These are phyloP conservation scores for Orientallactaga sibirica DNA, from an alignment of 2,797 vertebrate genomes.

Conservation along the genomic window DNA sequence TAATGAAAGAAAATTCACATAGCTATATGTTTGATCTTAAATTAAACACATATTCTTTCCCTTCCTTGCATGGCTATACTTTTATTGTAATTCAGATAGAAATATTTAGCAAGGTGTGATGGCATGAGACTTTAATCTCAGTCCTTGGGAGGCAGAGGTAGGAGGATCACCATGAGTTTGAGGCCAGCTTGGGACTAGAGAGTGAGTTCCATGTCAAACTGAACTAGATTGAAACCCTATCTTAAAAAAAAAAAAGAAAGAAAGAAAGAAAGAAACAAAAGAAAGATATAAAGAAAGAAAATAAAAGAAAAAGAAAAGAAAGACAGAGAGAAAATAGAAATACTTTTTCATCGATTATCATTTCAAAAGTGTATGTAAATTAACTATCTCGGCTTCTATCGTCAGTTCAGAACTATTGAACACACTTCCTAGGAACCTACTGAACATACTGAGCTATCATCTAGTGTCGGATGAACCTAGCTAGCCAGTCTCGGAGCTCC, in stretches of 20 bases:
- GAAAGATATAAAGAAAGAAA: no score
- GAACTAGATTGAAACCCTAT: no score
- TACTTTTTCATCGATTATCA: not conserved
- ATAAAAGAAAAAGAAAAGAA: no score
- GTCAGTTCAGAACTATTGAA: not conserved
- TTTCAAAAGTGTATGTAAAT: not conserved
- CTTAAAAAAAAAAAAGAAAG: no score
- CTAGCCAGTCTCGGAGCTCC: no score
- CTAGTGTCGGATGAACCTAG: not conserved
- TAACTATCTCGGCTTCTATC: not conserved
- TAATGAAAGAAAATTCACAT: not conserved
- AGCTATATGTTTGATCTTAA: not conserved
- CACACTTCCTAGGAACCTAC: fast-evolving
- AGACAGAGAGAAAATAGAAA: not conserved
- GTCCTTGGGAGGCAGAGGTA: no score
- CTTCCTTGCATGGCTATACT: not conserved
- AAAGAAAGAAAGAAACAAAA: no score
- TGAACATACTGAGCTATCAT: not conserved
- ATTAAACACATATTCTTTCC: not conserved
- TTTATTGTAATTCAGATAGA: not conserved
- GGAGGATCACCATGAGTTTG: no score
- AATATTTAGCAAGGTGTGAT: no score
- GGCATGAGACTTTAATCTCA: no score
- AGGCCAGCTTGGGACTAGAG: no score
- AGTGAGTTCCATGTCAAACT: no score